Evolutionary conservation across 2,797 vertebrate species (phyloP).

Genomic region (Pangasius djambal): DNA sequence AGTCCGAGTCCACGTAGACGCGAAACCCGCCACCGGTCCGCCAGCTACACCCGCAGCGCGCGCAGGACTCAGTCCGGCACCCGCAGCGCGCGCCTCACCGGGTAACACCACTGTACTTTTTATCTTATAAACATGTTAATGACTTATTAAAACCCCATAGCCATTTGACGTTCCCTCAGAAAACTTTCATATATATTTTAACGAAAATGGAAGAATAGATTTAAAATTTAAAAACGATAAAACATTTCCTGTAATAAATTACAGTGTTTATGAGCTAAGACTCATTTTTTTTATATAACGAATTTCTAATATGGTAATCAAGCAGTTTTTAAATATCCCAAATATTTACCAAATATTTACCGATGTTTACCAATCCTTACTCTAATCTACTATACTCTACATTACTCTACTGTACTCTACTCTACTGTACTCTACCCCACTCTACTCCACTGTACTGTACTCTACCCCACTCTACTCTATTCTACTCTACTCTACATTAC

Average conservation of each 20-base stretch:
- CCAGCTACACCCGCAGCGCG: constrained; percentile 68
- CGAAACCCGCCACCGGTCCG: constrained; percentile 67
- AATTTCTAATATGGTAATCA: not conserved
- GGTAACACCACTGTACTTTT: constrained; percentile 59
- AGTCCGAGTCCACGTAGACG: constrained; percentile 74
- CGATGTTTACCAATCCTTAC: not conserved
- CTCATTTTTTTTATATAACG: not conserved
- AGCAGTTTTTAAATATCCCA: not conserved
- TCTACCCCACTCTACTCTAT: not conserved
- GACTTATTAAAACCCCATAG: not conserved
- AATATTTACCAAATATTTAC: too few species aligned
- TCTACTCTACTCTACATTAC: not conserved
- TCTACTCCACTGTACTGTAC: not conserved
- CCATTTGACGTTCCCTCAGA: not conserved
- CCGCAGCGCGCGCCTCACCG: constrained; percentile 65
- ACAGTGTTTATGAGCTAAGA: not conserved
- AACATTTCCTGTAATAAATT: not conserved
- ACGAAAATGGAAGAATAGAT: not conserved
- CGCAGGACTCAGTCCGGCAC: constrained; percentile 64
- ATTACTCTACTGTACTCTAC: not conserved
- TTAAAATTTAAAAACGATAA: not conserved
- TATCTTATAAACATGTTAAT: too few species aligned
- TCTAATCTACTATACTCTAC: not conserved
- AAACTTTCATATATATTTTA: not conserved
- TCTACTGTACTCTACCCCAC: not conserved